phyloP scores from a whole-genome alignment of 2,888 invertebrate genomes.

The Dynastes hyllus region DNA sequence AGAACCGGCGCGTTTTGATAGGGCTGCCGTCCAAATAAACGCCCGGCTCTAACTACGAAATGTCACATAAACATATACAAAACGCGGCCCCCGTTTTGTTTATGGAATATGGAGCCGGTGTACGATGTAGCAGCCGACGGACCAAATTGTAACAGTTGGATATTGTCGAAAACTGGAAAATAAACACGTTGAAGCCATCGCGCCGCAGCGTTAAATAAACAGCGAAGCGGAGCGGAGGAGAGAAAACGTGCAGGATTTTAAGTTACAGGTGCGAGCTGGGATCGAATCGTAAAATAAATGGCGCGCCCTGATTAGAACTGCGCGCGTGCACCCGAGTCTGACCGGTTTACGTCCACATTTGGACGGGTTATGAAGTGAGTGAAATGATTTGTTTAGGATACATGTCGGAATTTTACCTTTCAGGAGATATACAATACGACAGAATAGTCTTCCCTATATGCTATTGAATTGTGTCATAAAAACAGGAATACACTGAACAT shows the following conservation, averaged over 20 bases:
- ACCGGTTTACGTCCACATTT: not conserved
- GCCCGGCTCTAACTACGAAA: slow-evolving; percentile 13
- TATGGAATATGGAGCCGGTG: slow-evolving; percentile 31
- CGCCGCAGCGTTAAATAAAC: slow-evolving; percentile 30
- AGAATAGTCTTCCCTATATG: not conserved
- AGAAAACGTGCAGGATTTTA: slow-evolving; percentile 18
- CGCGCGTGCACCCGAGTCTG: not conserved
- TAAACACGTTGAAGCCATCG: slow-evolving; percentile 17
- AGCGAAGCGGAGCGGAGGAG: not conserved
- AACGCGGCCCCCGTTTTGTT: slow-evolving; percentile 20
- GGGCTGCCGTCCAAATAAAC: not conserved
- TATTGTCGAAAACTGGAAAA: slow-evolving; percentile 45
- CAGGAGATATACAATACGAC: not conserved
- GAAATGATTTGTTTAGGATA: slow-evolving; percentile 4
- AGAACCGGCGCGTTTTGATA: slow-evolving; percentile 3
- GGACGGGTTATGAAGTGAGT: slow-evolving; percentile 3
- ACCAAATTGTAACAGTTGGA: slow-evolving; percentile 42
- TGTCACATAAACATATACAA: slow-evolving; percentile 36
- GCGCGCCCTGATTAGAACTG: slow-evolving; percentile 14
- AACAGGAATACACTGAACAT: too few species aligned
- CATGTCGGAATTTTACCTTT: not conserved
- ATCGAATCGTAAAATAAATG: slow-evolving; percentile 27
- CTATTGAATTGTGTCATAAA: too few species aligned
- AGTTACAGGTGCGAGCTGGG: slow-evolving; percentile 31
- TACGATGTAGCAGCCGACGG: not conserved